Base-by-base conservation (phyloP, 2,888 invertebrate genomes). In the Athripsodes cinereus region DNA sequence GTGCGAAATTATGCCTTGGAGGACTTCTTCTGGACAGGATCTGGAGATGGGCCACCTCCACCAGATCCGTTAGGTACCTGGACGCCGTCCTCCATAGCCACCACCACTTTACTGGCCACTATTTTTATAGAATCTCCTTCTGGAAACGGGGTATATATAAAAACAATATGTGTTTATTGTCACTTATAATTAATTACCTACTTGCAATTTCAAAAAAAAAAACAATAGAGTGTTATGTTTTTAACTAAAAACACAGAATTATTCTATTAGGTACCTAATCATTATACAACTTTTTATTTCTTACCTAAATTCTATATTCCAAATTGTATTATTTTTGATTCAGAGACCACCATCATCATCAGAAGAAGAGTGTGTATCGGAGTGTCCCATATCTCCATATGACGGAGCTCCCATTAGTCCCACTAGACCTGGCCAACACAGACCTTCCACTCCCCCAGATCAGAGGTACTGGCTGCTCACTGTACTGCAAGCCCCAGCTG, bases 1-100 rank as follows among this genome's bases (percentile, higher is more conserved):
- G 53, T 55, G 22, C 60, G 67, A 44, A 65, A 68, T 26, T 79
- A 79, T 65, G 83, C 84, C 47, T 74, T 92, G 57, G 91, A 92
- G 67, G 92, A 92, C 71, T 93, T 92, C 73, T 88, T 93, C 71
- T 92, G 92, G 92, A 90, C 90, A 0, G 92, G 92, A 0, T 88
- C 89, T 0, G 92, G 92, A 0, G 92, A 92, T 69, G 91, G 89
- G 0, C 85, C 87, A 0, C 80, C 84, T 8, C 80, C 81, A 0
- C 82, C 74, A 67, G 78, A 79, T 65, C 82, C 74, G 66, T 62
- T 67, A 1, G 71, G 74, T 1, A 66, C 71, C 2, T 73, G 68
- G 68, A 71, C 66, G 55, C 75, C 77, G 1, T 67, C 74, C 6
- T 79, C 86, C 44, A 81, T 82, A 51, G 83, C 84, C 67, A 82